Base-by-base conservation (phyloP, 2,888 invertebrate species). In the Volucella zonaria region DNA sequence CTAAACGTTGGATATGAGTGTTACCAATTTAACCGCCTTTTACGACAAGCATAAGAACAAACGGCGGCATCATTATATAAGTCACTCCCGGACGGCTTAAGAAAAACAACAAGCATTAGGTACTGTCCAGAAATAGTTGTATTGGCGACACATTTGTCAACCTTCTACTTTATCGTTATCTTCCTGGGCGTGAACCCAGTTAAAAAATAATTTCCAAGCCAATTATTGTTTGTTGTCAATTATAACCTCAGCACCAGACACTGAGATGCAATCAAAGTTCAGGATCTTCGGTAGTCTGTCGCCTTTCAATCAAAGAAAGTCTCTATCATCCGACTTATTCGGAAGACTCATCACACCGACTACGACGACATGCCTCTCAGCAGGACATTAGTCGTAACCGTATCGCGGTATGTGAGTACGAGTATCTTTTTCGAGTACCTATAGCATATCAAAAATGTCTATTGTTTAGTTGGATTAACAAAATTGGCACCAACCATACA, bases 311-410 rank as follows among this genome's bases (percentile, higher is more conserved):
- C 23, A 18, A n/a, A 31, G 18, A 38, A 54, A 51, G 43, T 10
- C 49, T 43, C 31, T 8, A 6, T 31, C 31, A 31, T 31, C 31
- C 38, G 38, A 47, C 56, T 40, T 43, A n/a, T n/a, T 23, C 3
- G 15, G 54, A 43, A 15, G 15, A 43, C 40, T 14, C 54, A 10
- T 45, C 23, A 15, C 31, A 70, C n/a, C n/a, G 47, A 62, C 56
- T 31, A 49, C 42, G 75, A 64, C 81, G 70, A 52, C 78, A 62
- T 58, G 47, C 64, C 47, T 52, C 82, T n/a, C 82, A 82, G 78
- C 82, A 51, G 45, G 82, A 74, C 15, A 58, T 31, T 54, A 51
- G 23, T 64, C 43, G 40, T 42, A 47, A 49, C 42, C 47, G 2
- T 45, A 71, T 12, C 59, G 66, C 67, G 61, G 67, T 31, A 31